Evolutionary conservation across 2,888 invertebrate genomes (phyloP).

Genomic region (Orthosia gracilis): DNA sequence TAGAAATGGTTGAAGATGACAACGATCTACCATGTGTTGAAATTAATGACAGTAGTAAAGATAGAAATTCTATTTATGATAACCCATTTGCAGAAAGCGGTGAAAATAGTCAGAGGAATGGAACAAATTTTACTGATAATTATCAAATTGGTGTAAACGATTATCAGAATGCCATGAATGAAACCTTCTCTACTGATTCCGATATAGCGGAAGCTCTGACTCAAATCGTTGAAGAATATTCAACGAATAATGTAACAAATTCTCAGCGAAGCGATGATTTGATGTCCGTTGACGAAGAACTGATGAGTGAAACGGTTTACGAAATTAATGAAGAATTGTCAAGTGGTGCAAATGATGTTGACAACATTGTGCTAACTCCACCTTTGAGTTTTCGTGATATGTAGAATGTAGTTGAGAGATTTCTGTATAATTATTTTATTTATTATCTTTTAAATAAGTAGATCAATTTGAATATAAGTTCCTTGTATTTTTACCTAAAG

Average conservation of each 20-base stretch:
- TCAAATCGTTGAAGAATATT: slow-evolving; percentile 81
- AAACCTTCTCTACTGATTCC: slow-evolving; percentile 64
- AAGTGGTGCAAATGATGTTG: slow-evolving; percentile 54
- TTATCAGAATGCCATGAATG: slow-evolving; percentile 9
- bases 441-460: not conserved
- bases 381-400: slow-evolving; percentile 80
- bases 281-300: slow-evolving; percentile 78
- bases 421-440: too few species aligned
- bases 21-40: slow-evolving; percentile 16
- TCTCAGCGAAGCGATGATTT: slow-evolving; percentile 60
- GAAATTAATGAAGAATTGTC: slow-evolving; percentile 80
- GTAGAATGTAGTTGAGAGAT: slow-evolving; percentile 29
- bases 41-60: slow-evolving; percentile 17
- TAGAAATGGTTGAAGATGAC: slow-evolving; percentile 50
- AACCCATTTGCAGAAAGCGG: not conserved
- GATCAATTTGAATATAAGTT: too few species aligned
- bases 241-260: slow-evolving; percentile 61
- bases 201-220: slow-evolving; percentile 83
- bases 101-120: slow-evolving; percentile 9
- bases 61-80: not conserved
- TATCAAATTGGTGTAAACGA: not conserved
- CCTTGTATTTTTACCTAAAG: too few species aligned
- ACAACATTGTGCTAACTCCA: slow-evolving; percentile 80
- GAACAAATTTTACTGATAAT: slow-evolving; percentile 8
- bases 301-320: slow-evolving; percentile 78